Base-by-base conservation (phyloP, 2,888 invertebrate genomes). In the Aspidiotus destructor region DNA sequence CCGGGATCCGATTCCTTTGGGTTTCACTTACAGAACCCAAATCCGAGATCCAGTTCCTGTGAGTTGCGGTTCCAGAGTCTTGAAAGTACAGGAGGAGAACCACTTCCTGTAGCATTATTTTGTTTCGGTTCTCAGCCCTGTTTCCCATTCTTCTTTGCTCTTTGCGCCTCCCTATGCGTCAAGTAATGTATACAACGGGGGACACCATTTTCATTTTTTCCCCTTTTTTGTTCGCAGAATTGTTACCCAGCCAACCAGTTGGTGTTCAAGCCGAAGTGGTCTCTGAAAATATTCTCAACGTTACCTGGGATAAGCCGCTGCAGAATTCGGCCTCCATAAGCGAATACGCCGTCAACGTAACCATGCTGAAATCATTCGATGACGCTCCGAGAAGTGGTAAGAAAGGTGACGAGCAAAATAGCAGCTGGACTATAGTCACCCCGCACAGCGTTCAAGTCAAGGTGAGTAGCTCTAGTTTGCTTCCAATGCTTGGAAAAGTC, bases 171-270 rank as follows among this genome's bases (percentile, higher is more conserved):
- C n/a, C n/a, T n/a, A n/a, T n/a, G n/a, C n/a, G n/a, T n/a, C n/a
- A n/a, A n/a, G n/a, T n/a, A n/a, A n/a, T n/a, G n/a, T n/a, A n/a
- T n/a, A n/a, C n/a, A n/a, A n/a, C n/a, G n/a, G n/a, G n/a, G n/a
- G n/a, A n/a, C n/a, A n/a, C n/a, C n/a, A n/a, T n/a, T n/a, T n/a
- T n/a, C n/a, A n/a, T n/a, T n/a, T n/a, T n/a, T n/a, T n/a, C n/a
- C n/a, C n/a, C n/a, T 28, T 28, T 28, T 28, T 28, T 28, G 28
- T 28, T 28, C 28, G 7, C 78, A 87, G 87, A 87, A 77, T 79
- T 87, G 1, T 80, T 91, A 41, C 90, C 91, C 62, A 87, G 88
- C 74, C 83, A 85, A 62, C 89, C 91, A 17, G 82, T 84, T 76
- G 82, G 84, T 71, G 82, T 90, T 0, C 84, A 85, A 77, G 86